A percentile compares a stretch with the other conserved stretches of the same genome.
Evolutionary conservation across 2,888 invertebrate genomes (phyloP).

Genomic region (Phoenoteleia sp.): DNA sequence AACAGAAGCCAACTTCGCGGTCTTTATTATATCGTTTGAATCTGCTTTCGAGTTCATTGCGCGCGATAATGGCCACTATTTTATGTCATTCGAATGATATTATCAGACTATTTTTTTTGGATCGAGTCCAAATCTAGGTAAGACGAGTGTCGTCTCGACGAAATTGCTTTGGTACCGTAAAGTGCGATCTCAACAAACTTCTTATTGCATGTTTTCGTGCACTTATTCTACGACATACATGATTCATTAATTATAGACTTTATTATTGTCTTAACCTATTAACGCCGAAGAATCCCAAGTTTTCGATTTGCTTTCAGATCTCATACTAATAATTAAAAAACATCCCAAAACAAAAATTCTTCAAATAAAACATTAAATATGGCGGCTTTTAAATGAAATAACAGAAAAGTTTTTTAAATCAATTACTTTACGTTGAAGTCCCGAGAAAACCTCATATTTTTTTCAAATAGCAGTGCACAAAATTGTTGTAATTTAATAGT

Average conservation of each 20-base stretch:
- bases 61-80: conserved; percentile 81
- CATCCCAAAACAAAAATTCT: too few relatives aligned
- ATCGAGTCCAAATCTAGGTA: conserved; percentile 80
- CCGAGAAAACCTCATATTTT: too few relatives aligned
- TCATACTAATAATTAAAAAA: too few relatives aligned
- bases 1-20: conserved; percentile 76
- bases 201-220: conserved; percentile 56
- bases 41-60: conserved; percentile 79
- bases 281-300: too few relatives aligned
- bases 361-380: too few relatives aligned
- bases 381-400: too few relatives aligned
- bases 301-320: too few relatives aligned
- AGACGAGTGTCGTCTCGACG: conserved; percentile 80
- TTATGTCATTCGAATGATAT: conserved; percentile 83
- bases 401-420: too few relatives aligned
- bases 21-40: conserved; percentile 80
- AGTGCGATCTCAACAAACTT: conserved; percentile 67
- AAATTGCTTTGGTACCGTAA: conserved; percentile 77
- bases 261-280: background rate
- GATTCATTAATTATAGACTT: conserved; percentile 56
- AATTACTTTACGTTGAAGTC: too few relatives aligned
- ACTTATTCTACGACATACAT: conserved; percentile 35
- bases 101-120: conserved; percentile 80
- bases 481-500: too few relatives aligned
- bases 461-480: too few relatives aligned